Conservation (phyloP, 2,888 invertebrate genomes). For the Drepana falcataria region DNA sequence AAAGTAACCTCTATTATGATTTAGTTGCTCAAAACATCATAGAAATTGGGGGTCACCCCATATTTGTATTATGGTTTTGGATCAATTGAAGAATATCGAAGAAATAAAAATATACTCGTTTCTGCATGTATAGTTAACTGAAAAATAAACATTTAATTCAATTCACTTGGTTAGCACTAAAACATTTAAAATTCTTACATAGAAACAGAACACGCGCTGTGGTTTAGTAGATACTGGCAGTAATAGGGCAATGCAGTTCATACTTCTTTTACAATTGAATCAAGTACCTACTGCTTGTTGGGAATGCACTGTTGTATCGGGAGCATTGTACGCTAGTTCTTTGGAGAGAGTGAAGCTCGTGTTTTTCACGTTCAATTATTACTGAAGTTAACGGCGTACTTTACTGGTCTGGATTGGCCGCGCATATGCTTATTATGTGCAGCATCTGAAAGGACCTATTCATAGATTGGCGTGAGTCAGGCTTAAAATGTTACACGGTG, state of each 20-base stretch:
- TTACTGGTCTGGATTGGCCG: not conserved
- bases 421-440: not conserved
- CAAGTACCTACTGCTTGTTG: not conserved
- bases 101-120: no score
- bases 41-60: no score
- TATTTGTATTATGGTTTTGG: no score
- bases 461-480: not conserved
- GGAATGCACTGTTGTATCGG: not conserved
- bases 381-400: not conserved
- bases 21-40: no score
- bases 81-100: no score
- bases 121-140: no score
- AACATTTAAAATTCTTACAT: no score
- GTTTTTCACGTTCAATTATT: not conserved
- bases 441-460: not conserved
- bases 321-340: not conserved
- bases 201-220: not conserved
- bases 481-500: not conserved
- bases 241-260: not conserved
- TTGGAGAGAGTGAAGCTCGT: not conserved
- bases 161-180: no score
- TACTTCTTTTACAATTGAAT: not conserved
- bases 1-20: no score
- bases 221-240: not conserved
- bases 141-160: no score